Conservation (phyloP, 2,888 invertebrate genomes). For the Luffia ferchaultella region DNA sequence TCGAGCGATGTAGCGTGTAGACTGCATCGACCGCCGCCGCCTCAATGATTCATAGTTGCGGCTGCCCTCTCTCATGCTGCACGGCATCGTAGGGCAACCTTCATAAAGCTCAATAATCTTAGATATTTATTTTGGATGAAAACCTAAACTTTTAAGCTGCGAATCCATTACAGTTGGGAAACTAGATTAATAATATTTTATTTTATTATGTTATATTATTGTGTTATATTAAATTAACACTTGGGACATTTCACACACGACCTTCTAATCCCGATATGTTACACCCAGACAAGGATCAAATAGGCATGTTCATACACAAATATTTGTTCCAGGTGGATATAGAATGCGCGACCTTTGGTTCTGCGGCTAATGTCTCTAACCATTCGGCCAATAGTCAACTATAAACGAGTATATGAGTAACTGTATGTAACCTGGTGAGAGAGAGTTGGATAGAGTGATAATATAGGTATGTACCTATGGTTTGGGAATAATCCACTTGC, state of each 20-base stretch:
- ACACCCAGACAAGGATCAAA: too few relatives aligned
- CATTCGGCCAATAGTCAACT: too few relatives aligned
- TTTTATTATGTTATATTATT: not conserved
- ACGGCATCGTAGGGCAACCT: not conserved
- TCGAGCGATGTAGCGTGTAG: conserved; percentile 20
- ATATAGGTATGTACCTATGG: too few relatives aligned
- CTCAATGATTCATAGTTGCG: conserved; percentile 24
- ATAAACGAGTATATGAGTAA: too few relatives aligned
- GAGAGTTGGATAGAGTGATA: too few relatives aligned
- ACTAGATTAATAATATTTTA: not conserved
- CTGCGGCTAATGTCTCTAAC: too few relatives aligned
- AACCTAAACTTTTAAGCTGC: not conserved
- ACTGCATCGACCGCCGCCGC: conserved; percentile 24
- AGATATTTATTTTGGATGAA: not conserved
- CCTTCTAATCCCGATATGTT: not conserved
- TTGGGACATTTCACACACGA: not conserved
- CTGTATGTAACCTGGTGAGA: too few relatives aligned
- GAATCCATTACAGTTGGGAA: not conserved
- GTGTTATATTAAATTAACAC: not conserved
- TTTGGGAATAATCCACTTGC: too few relatives aligned
- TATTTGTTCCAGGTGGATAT: too few relatives aligned
- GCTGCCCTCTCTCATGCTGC: conserved; percentile 16
- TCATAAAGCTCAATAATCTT: not conserved
- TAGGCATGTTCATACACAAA: too few relatives aligned
- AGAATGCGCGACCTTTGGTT: too few relatives aligned